These are phyloP conservation scores for Clistopyga incitator DNA, from an alignment of 2,888 invertebrate genomes.

Conservation along the genomic window DNA sequence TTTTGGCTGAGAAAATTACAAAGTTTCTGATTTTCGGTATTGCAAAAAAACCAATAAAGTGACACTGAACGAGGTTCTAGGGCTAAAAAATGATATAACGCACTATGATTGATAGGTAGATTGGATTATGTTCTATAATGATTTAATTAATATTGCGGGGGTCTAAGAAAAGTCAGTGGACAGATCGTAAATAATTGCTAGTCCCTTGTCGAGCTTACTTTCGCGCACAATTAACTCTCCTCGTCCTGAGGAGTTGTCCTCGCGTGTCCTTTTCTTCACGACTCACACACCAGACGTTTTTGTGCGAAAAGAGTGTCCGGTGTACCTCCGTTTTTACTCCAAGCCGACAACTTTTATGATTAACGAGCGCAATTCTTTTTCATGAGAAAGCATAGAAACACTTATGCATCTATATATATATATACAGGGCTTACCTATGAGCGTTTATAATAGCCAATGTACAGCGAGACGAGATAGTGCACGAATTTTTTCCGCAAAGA, in stretches of 20 bases:
- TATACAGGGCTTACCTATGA: neutral
- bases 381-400: neutral
- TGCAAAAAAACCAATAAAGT: no score
- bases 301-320: neutral
- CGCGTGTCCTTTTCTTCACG: constrained; percentile 3
- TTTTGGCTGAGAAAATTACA: no score
- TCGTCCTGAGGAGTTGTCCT: neutral
- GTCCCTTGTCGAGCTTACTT: constrained; percentile 19
- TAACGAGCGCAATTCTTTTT: constrained; percentile 41
- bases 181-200: constrained; percentile 3
- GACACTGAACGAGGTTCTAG: no score
- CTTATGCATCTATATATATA: neutral
- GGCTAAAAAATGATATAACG: no score
- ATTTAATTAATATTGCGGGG: neutral
- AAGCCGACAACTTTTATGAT: constrained; percentile 48
- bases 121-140: neutral
- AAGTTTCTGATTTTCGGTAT: no score
- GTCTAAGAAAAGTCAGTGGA: neutral
- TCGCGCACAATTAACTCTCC: constrained; percentile 22
- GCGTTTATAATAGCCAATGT: neutral
- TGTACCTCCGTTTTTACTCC: neutral
- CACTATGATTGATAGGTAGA: neutral
- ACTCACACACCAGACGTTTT: constrained; percentile 2
- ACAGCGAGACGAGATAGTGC: constrained; percentile 2
- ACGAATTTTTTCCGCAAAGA: neutral